Evolutionary conservation across 2,797 vertebrate species (phyloP).

Genomic region (Adrianichthys oophorus): DNA sequence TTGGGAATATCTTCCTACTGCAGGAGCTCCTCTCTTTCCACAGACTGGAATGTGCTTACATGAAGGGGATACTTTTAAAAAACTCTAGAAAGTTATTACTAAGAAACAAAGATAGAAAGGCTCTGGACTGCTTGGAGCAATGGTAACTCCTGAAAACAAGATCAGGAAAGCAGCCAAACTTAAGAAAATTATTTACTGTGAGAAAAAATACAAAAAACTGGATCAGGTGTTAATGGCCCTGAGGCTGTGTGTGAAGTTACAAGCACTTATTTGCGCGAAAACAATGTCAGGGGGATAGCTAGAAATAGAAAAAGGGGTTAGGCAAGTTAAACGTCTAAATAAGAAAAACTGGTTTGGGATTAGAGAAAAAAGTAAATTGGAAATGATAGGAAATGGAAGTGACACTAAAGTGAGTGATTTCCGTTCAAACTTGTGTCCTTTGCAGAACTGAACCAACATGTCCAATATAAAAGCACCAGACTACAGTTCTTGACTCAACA

Average conservation of each 20-base stretch:
- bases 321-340: conserved; percentile 2
- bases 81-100: conserved; percentile 37
- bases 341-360: conserved; percentile 22
- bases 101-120: conserved; percentile 6
- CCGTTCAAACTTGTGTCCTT: conserved; percentile 52
- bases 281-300: neutral
- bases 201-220: conserved; percentile 4
- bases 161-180: neutral
- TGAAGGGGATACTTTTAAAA: conserved; percentile 68
- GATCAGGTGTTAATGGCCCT: neutral
- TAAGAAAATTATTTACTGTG: conserved; percentile 1
- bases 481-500: conserved; percentile 19
- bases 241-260: conserved; percentile 18
- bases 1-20: conserved; percentile 64
- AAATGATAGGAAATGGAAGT: conserved; percentile 55
- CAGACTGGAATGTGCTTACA: conserved; percentile 78
- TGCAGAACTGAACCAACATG: conserved; percentile 63
- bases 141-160: conserved; percentile 1
- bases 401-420: conserved; percentile 53
- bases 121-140: conserved; percentile 5
- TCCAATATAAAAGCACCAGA: conserved; percentile 41
- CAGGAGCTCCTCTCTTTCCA: conserved; percentile 59
- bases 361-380: conserved; percentile 26
- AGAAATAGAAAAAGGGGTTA: conserved; percentile 7
- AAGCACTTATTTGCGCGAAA: conserved; percentile 4